Evolutionary conservation across 2,797 vertebrate species (phyloP).

Genomic region (Alectoris magna): DNA sequence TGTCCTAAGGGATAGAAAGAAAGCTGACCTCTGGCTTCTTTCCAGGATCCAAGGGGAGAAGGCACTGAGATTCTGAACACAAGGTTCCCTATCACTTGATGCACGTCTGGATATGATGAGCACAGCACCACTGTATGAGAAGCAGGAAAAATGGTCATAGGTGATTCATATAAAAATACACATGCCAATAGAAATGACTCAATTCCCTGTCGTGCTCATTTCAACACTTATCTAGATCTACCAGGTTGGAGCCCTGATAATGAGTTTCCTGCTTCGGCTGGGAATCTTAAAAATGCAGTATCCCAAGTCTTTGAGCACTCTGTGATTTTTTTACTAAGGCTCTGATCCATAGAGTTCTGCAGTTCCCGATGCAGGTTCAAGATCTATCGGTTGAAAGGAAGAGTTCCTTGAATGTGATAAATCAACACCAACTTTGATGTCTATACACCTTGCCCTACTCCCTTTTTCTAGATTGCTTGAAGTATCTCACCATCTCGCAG

Average conservation of each 20-base stretch:
- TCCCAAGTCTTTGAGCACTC: neutral
- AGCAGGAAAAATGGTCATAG: neutral
- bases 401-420: neutral
- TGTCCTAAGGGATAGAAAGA: neutral
- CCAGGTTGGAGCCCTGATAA: neutral
- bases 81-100: neutral
- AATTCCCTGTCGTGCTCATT: neutral
- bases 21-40: neutral
- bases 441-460: neutral
- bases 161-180: conserved; percentile 12
- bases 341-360: neutral
- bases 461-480: neutral
- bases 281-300: neutral
- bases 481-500: neutral
- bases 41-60: neutral
- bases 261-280: neutral
- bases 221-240: neutral
- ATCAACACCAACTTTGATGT: neutral
- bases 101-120: neutral
- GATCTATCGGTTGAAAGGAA: neutral
- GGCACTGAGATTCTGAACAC: neutral
- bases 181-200: neutral
- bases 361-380: neutral
- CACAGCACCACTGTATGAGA: neutral
- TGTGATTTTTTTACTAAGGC: neutral